A percentile compares a stretch with the other conserved stretches of the same genome.
Conservation (phyloP, 2,113 vertebrate species). For the Menura novaehollandiae region DNA sequence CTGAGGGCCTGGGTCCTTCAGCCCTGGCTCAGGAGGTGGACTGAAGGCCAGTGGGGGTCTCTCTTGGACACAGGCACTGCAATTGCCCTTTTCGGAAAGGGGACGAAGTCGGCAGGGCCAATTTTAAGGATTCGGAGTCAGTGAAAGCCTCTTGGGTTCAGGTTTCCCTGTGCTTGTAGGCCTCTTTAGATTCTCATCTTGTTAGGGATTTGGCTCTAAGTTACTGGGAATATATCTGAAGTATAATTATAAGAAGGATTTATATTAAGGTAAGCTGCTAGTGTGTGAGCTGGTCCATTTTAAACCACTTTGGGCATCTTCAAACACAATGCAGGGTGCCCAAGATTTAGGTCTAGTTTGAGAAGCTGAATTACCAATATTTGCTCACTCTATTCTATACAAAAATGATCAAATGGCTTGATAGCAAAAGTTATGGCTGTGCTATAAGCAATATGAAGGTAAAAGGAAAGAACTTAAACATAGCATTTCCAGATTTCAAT, state of each 20-base stretch:
- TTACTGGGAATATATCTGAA: neutral
- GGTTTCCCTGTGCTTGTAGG: neutral
- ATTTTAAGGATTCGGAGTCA: neutral
- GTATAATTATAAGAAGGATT: neutral
- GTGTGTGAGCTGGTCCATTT: neutral
- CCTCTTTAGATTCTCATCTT: neutral
- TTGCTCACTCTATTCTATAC: neutral
- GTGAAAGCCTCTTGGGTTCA: neutral
- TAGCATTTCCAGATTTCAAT: constrained; percentile 21
- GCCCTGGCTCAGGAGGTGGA: neutral
- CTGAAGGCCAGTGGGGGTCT: neutral
- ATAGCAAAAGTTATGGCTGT: neutral
- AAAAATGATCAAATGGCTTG: neutral
- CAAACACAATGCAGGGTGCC: rapidly evolving
- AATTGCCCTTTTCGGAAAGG: neutral
- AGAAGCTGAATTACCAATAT: neutral
- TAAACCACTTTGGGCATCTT: neutral
- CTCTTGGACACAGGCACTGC: neutral
- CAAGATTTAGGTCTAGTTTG: neutral
- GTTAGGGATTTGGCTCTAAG: neutral
- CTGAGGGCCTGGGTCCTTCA: neutral
- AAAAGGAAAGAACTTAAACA: constrained; percentile 37
- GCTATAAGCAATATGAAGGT: neutral
- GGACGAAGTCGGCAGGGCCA: neutral
- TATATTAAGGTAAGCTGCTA: neutral